Evolutionary conservation across 2,888 invertebrate species (phyloP).

Genomic region (Anodontia alba): DNA sequence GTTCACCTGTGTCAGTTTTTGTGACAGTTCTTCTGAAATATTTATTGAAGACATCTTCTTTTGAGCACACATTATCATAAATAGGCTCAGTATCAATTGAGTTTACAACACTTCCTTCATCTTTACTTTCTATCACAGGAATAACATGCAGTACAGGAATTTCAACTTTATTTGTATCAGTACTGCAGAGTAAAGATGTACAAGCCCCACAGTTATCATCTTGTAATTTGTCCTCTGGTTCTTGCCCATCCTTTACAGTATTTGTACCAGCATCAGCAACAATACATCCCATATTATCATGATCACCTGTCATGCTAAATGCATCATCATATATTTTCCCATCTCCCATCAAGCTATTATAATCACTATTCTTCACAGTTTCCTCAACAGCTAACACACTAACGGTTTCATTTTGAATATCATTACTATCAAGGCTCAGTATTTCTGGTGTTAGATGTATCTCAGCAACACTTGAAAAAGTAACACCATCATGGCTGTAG

Average conservation of each 20-base stretch:
- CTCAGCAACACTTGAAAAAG: neutral
- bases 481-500: neutral
- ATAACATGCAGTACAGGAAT: no score
- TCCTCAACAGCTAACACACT: neutral
- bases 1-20: neutral
- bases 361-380: neutral
- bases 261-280: no score
- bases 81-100: neutral
- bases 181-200: no score
- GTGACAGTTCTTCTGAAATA: neutral
- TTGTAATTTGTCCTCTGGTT: no score
- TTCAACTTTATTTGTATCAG: no score
- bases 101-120: no score
- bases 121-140: no score
- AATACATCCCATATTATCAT: no score
- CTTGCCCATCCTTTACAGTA: no score
- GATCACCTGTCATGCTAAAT: neutral
- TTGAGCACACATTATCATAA: neutral
- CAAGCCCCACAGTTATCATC: no score
- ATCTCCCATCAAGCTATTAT: neutral
- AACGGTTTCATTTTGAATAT: neutral
- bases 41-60: neutral
- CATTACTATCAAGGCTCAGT: neutral
- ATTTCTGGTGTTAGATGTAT: neutral
- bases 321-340: constrained; percentile 13